Base-by-base conservation (phyloP, 2,797 vertebrate species). In the Pipistrellus kuhlii region DNA sequence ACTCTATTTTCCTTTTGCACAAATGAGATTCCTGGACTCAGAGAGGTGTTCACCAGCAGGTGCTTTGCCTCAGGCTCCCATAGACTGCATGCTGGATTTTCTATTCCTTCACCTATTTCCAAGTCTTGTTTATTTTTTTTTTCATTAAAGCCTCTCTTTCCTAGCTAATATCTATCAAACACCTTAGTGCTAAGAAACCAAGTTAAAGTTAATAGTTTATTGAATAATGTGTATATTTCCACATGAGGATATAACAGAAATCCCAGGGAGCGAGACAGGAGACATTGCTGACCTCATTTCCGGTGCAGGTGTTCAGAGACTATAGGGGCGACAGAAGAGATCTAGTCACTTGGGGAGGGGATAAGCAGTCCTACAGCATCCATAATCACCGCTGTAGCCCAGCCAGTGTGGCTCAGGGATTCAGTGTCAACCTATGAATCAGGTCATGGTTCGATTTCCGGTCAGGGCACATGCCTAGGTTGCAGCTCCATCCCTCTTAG, bases 171-270 rank as follows among this genome's bases (percentile, higher is more conserved):
- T 55, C 53, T 55, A 55, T 55, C 21, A 23, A 23, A 55, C 53
- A 55, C 53, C 53, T 55, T 55, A 55, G 53, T 55, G 53, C 53
- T 55, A 55, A 55, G 8, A 55, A 88, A 85, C 23, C 41, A 78
- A 94, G 64, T 88, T 90, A 41, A 85, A 86, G 57, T 62, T 72
- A 86, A 44, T 21, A 46, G 38, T 85, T 68, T 86, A 57, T 57
- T 53, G 23, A 89, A 32, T 44, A 72, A 32, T 4, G 9, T 35
- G 6, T 32, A 7, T 32, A 35, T 95, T 94, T 96, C 69, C 88
- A 66, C 25, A 1, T 14, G 6, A 81, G 35, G 48, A 11, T 62
- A 46, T 71, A 83, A 80, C 17, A 53, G 1, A 10, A 75, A 69
- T 30, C 82, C 57, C 44, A 46, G 57, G 57, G 69, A 88, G 18